Base-by-base conservation (phyloP, 2,113 vertebrate species). In the Pelecanus crispus region DNA sequence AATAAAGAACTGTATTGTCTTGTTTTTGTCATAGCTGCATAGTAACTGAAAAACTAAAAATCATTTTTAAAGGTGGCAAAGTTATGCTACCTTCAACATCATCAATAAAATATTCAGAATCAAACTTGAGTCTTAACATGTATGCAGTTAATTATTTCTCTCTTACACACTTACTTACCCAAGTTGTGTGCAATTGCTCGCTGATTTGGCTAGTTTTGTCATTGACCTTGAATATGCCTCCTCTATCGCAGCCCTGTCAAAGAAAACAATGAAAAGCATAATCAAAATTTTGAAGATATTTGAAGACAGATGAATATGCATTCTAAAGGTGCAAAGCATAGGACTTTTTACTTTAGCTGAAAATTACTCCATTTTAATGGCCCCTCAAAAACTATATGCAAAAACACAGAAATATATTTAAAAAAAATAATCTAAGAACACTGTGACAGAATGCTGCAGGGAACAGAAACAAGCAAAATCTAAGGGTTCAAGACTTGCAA, bases 201-300 rank as follows among this genome's bases (percentile, higher is more conserved):
- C 98, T 92, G 99, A 98, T 97, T 99, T 99, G 96, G 98, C 99
- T 82, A 99, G 98, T 98, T 99, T 99, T 96, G 98, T 99, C 99
- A 99, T 99, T 38, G 99, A 99, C 96, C 99, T 98, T 97, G 99
- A 99, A 94, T 99, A 99, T 5, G 98, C 97, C 85, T 99, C 99
- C 96, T 99, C 99, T 95, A 99, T 99, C 19, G 99, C 98, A 96
- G 99, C 99, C 98, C 99, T 99, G 97, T 93, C 71, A 95, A 97
- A 68, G 32, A 65, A 73, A 97, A 52, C 5, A 36, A 96, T 40
- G 20, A 77, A 94, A 96, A 95, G 17, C 49, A 92, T 17, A 95
- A 75, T 15, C 1, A 44, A 74, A 68, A 84, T 49, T n/a, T 73
- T 81, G 12, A 88, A 77, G 31, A 55, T 45, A 73, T 56, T 73